Base-by-base conservation (phyloP, 2,888 invertebrate species). In the Octonoba sinensis region DNA sequence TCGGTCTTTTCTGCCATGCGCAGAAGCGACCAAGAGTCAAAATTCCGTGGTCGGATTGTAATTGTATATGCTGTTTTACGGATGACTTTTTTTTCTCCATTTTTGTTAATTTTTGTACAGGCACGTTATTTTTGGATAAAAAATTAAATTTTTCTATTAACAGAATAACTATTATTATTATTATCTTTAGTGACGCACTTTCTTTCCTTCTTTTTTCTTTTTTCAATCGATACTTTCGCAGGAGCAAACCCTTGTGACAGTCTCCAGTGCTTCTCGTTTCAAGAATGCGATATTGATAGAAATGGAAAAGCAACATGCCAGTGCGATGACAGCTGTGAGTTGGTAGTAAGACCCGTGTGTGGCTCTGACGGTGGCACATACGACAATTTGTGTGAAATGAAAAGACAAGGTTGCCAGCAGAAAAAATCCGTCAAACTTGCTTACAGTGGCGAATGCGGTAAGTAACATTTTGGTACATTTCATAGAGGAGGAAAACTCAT, bases 211-310 rank as follows among this genome's bases (percentile, higher is more conserved):
- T n/a, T 57, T 16, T 20, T 18, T 11, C 8, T 11, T 20, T 22
- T 13, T 15, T 24, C 15, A 27, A 36, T 24, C 27, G 15, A 51
- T 67, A 18, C 44, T 47, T 67, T 67, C 8, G 13, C 88, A 94
- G 95, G 94, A 76, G 92, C 93, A 88, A 96, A 96, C 88, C 96
- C 96, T 0, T 96, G 96, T 88, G 92, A 92, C 86, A 92, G 92
- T 64, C 92, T 94, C 51, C 92, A 92, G 84, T 96, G 96, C 88
- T 92, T 92, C 60, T 90, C 92, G 8, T 93, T 93, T 70, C 93
- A 96, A 87, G 93, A 93, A 84, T 97, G 97, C 87, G 91, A 92
- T 59, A 92, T 96, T 87, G 93, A 95, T 90, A 91, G 92, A 36
- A 92, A 92, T 78, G 95, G 96, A 1, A 93, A 93, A 78, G 95